Conservation (phyloP, 2,888 invertebrate genomes). For the Agrochola lota region DNA sequence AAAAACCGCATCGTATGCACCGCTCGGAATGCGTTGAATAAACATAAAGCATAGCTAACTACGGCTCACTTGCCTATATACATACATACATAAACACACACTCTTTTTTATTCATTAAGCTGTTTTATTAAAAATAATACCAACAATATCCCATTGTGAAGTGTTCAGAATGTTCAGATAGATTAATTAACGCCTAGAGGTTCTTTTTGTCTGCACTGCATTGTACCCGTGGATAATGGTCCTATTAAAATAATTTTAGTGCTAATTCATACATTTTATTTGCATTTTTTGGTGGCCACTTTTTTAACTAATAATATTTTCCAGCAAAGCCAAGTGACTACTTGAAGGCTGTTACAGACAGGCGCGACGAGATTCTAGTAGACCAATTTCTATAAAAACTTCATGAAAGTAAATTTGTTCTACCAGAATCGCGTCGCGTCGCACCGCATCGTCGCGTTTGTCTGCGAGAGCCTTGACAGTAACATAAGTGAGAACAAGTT, state of each 20-base stretch:
- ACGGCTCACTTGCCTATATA: conserved; percentile 57
- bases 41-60: conserved; percentile 66
- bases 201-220: conserved; percentile 58
- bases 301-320: conserved; percentile 12
- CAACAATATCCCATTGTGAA: conserved; percentile 74
- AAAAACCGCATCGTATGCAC: conserved; percentile 66
- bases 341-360: neutral
- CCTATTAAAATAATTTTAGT: conserved; percentile 48
- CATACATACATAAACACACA: conserved; percentile 53
- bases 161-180: conserved; percentile 66
- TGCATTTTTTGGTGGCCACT: conserved; percentile 41
- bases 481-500: conserved; percentile 26
- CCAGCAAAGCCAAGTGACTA: conserved; percentile 11
- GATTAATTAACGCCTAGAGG: conserved; percentile 68
- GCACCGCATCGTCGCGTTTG: no score
- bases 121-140: conserved; percentile 70
- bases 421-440: no score
- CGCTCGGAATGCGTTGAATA: conserved; percentile 71
- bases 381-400: no score
- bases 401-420: no score
- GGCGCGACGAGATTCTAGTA: no score
- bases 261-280: conserved; percentile 49
- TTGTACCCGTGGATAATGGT: conserved; percentile 52
- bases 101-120: conserved; percentile 68
- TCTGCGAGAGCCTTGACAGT: neutral